Conservation (phyloP, 1,140 invertebrate genomes). For the Paracyclopina nana region DNA sequence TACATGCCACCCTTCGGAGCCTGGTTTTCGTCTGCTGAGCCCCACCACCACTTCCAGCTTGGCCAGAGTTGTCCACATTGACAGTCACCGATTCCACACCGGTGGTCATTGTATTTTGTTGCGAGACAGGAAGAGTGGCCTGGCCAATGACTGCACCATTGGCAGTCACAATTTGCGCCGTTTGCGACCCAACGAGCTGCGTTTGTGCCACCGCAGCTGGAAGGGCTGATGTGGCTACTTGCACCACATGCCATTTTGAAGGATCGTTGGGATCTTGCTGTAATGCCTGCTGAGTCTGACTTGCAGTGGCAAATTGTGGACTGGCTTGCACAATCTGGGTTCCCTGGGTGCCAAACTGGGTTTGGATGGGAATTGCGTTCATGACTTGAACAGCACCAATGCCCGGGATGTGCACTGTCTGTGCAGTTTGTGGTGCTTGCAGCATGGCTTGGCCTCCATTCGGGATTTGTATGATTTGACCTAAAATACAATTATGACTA, state of each 20-base stretch:
- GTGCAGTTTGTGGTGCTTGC: too few species aligned
- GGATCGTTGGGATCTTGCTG: slow-evolving; percentile 14
- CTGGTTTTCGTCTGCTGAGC: slow-evolving; percentile 29
- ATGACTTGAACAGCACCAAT: slow-evolving; percentile 3
- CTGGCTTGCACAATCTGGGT: too few species aligned
- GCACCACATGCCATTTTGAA: slow-evolving; percentile 14
- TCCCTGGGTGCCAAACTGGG: not conserved
- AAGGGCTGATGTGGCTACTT: not conserved
- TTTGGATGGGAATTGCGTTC: not conserved
- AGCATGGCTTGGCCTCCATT: too few species aligned
- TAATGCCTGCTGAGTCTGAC: slow-evolving; percentile 10
- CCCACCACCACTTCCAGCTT: slow-evolving; percentile 19
- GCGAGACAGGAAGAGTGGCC: not conserved
- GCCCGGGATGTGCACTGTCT: slow-evolving; percentile 1
- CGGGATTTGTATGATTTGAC: too few species aligned
- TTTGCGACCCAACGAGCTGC: not conserved
- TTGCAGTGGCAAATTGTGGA: too few species aligned
- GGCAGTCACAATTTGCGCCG: not conserved
- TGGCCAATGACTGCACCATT: not conserved
- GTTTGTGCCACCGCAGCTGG: not conserved
- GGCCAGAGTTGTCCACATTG: not conserved
- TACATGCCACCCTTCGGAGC: slow-evolving; percentile 68
- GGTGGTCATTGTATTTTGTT: not conserved
- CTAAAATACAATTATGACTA: too few species aligned
- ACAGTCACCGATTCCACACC: not conserved